phyloP scores from a whole-genome alignment of 2,113 vertebrate species.

The Arothron firmamentum region DNA sequence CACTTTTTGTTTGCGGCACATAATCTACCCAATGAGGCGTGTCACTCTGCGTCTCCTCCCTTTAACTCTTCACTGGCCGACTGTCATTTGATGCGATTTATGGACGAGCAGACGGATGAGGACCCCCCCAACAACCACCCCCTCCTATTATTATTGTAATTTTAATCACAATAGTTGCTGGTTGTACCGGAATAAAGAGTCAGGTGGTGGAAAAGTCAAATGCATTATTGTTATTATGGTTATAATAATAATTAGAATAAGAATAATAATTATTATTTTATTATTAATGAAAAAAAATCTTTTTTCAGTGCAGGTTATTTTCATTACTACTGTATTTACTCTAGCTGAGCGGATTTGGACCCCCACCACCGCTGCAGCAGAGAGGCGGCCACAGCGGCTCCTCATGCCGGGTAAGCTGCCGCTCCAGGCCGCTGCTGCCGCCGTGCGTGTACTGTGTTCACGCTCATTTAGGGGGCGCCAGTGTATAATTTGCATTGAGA shows the following conservation, averaged over 20 bases:
- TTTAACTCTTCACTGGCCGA: constrained; percentile 88
- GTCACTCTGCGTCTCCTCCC: constrained; percentile 91
- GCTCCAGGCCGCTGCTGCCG: background rate
- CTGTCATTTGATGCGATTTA: constrained; percentile 61
- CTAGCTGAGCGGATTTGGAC: background rate
- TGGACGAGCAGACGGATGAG: constrained; percentile 34
- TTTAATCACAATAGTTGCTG: constrained; percentile 54
- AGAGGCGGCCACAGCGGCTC: constrained; percentile 5
- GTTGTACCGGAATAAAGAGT: constrained; percentile 34
- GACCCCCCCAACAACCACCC: constrained; percentile 3
- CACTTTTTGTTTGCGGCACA: constrained; percentile 99
- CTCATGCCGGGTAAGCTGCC: background rate
- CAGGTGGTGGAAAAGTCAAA: constrained; percentile 12
- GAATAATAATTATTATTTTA: background rate
- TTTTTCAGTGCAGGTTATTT: no score
- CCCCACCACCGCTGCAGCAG: background rate
- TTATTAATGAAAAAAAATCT: background rate
- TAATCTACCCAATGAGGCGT: constrained; percentile 99
- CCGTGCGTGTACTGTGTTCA: constrained; percentile 29
- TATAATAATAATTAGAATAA: background rate
- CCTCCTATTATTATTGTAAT: constrained; percentile 51
- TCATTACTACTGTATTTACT: no score
- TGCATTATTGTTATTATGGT: background rate
- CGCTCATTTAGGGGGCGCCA: constrained; percentile 65
- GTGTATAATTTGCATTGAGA: constrained; percentile 54